Evolutionary conservation across 1,140 invertebrate genomes (phyloP).

Genomic region (Mactra quadrangularis): DNA sequence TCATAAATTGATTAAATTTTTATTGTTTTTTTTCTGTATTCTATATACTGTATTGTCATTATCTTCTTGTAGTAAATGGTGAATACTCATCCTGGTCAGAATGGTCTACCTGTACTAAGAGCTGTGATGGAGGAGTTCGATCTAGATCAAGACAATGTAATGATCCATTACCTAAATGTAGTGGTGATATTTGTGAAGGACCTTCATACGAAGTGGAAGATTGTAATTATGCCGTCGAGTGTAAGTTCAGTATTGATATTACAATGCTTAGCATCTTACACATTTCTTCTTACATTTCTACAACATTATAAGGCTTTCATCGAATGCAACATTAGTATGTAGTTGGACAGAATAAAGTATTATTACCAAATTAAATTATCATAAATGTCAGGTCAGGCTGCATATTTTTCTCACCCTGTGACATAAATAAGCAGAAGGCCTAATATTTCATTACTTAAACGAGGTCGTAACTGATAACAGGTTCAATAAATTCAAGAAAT

Average conservation of each 20-base stretch:
- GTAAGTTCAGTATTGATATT: slow-evolving; percentile 36
- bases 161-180: slow-evolving; percentile 40
- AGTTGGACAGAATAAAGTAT: too few species aligned
- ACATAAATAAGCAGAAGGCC: too few species aligned
- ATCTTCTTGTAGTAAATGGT: slow-evolving; percentile 15
- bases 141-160: slow-evolving; percentile 36
- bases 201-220: slow-evolving; percentile 18
- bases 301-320: background rate
- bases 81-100: slow-evolving; percentile 22
- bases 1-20: too few species aligned
- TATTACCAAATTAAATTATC: too few species aligned
- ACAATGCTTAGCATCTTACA: background rate
- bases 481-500: too few species aligned
- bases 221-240: slow-evolving; percentile 42
- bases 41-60: too few species aligned
- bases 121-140: slow-evolving; percentile 37
- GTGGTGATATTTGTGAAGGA: slow-evolving; percentile 13
- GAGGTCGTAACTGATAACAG: too few species aligned
- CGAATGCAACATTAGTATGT: background rate
- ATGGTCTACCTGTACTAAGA: slow-evolving; percentile 47
- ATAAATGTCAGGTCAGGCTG: too few species aligned
- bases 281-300: too few species aligned
- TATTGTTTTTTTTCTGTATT: too few species aligned
- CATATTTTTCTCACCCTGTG: too few species aligned
- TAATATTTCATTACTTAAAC: too few species aligned